Evolutionary conservation across 2,113 vertebrate genomes (phyloP), one percentile per base, ranked within the genome.

Genomic region (Oreochromis spilurus): DNA sequence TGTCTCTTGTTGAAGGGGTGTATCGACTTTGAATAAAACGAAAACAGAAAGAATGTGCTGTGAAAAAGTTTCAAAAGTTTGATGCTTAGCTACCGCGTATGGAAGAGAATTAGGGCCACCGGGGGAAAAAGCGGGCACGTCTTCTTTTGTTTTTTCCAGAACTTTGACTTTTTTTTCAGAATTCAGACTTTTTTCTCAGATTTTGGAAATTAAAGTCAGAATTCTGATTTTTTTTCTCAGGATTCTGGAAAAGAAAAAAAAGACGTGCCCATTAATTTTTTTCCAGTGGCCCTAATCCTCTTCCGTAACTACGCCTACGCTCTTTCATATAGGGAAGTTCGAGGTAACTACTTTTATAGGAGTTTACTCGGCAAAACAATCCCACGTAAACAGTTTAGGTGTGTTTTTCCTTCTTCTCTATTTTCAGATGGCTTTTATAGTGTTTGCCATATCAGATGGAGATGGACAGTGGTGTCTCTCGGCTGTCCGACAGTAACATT

Each of bases 401-500:
- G 50, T 19, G 52, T 75, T 21, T 65, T 11, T 21, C 9, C 31
- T 62, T 77, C 9, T 60, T 38, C 14, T 57, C 4, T 6, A 16
- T 75, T n/a, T 52, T 45, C 19, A 58, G 7, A 14, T 54, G 14
- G 26, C 9, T 79, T 84, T 79, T 36, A 5, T 19, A n/a, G 34
- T 50, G 70, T 91, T 78, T 58, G 53, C 70, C 21, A 79, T 84
- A 78, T 72, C 72, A 21, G 72, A 75, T 29, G 70, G 45, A 79
- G 60, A 70, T 55, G 85, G 89, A 89, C 89, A 85, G 4, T 84
- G 43, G 83, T 45, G 84, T 84, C 77, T 85, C 65, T 36, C 88
- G 9, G 81, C 53, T 87, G 93, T 93, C 93, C 87, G 91, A 91
- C 87, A 85, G 92, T 89, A 93, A 90, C 93, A 54, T 88, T 91